Conservation (phyloP, 2,797 vertebrate genomes). For the Arnoldichthys spilopterus region DNA sequence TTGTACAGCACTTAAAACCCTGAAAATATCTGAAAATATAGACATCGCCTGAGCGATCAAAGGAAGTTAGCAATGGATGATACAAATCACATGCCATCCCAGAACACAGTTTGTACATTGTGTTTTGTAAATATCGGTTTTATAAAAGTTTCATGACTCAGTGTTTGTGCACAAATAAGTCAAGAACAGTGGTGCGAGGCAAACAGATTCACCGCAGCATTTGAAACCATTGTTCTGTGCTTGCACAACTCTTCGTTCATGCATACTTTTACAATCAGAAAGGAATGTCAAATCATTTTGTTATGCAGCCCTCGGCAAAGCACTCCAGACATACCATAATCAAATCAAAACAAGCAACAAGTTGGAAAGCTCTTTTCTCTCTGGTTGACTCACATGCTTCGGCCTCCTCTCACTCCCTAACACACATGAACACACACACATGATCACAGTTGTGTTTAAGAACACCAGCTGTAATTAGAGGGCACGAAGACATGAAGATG, state of each 20-base stretch:
- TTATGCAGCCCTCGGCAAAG: conserved; percentile 70
- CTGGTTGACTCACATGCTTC: conserved; percentile 36
- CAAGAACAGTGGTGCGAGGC: conserved; percentile 24
- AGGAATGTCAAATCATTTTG: conserved; percentile 78
- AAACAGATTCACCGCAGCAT: conserved; percentile 69
- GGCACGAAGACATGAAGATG: conserved; percentile 30
- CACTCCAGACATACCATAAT: conserved; percentile 77
- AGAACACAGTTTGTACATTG: conserved; percentile 1
- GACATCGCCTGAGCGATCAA: background rate
- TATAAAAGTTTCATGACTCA: background rate
- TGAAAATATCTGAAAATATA: background rate
- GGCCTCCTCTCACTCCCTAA: conserved; percentile 25
- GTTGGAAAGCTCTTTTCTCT: conserved; percentile 64
- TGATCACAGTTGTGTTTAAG: background rate
- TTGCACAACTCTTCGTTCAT: conserved; percentile 70
- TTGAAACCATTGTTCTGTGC: conserved; percentile 71
- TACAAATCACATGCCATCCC: background rate
- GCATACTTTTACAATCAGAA: conserved; percentile 79
- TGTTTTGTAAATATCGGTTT: conserved; percentile 25
- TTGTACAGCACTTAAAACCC: background rate
- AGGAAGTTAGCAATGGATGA: background rate
- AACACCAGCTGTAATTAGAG: conserved; percentile 18
- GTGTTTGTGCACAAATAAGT: conserved; percentile 18
- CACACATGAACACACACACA: background rate
- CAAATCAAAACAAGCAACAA: conserved; percentile 80